phyloP scores from a whole-genome alignment of 2,797 vertebrate species.

The Hydrophis major region DNA sequence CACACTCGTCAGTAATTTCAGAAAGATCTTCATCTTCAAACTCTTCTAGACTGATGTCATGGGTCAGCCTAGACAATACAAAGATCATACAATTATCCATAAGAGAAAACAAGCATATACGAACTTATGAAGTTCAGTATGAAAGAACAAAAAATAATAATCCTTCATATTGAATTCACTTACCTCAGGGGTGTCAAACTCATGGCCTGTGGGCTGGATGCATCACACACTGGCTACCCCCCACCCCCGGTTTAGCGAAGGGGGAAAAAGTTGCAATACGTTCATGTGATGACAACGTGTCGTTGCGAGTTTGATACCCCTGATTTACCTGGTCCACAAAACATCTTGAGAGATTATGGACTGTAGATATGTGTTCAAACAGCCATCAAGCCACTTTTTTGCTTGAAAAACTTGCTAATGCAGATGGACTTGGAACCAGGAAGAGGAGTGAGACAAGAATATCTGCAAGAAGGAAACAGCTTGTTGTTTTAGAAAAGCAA shows the following conservation, averaged over 20 bases:
- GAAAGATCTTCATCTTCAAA: constrained; percentile 99
- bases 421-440: neutral
- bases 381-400: neutral
- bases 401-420: neutral
- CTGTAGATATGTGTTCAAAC: neutral
- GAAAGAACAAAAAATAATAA: neutral
- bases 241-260: too few relatives aligned
- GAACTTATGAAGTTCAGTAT: neutral
- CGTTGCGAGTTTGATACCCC: too few relatives aligned
- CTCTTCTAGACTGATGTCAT: constrained; percentile 96
- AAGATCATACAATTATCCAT: constrained; percentile 42
- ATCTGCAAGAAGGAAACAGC: neutral
- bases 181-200: neutral
- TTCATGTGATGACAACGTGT: too few relatives aligned
- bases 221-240: too few relatives aligned
- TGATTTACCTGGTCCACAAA: neutral
- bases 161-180: neutral
- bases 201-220: too few relatives aligned
- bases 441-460: neutral
- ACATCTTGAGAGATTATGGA: neutral
- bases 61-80: constrained; percentile 84
- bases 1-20: constrained; percentile 93
- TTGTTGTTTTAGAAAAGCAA: neutral
- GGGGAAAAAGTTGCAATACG: too few relatives aligned
- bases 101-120: neutral